These are phyloP conservation scores for Tanypteryx hageni DNA, from an alignment of 2,888 invertebrate genomes.

Conservation along the genomic window DNA sequence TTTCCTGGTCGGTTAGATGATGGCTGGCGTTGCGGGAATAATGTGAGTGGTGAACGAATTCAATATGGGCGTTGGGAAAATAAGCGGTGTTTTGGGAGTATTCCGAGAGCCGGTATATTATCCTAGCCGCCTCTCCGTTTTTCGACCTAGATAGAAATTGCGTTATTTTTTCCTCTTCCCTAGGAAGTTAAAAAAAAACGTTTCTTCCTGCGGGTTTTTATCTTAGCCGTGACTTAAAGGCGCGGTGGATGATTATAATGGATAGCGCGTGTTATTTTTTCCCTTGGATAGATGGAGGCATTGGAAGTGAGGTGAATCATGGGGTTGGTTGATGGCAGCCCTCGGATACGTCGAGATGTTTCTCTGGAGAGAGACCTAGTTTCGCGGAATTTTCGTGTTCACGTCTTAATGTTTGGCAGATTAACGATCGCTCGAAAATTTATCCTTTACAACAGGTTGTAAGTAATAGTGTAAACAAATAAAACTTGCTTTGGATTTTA, in stretches of 20 bases:
- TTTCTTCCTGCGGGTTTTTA: not conserved
- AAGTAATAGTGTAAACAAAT: no score
- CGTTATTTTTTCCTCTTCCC: not conserved
- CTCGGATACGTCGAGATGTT: no score
- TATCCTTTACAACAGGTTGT: no score
- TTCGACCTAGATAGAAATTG: slow-evolving; percentile 19
- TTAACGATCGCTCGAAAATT: no score
- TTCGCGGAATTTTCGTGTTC: no score
- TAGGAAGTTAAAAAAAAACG: not conserved
- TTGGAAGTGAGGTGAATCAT: no score
- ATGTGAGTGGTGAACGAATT: not conserved
- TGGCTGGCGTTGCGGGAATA: not conserved
- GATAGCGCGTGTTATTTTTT: not conserved
- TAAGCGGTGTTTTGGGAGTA: not conserved
- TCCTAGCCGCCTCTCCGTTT: not conserved
- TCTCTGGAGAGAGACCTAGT: no score
- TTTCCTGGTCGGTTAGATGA: no score
- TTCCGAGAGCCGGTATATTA: not conserved
- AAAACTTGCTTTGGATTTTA: no score
- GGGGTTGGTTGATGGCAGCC: no score
- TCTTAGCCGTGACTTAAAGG: slow-evolving; percentile 8
- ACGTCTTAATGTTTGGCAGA: no score
- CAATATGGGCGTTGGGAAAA: not conserved
- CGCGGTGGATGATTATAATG: not conserved
- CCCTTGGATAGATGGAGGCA: no score